A percentile compares a stretch with the other conserved stretches of the same genome.
Conservation (phyloP, 1,140 invertebrate species). For the Leptestheria dahalacensis region DNA sequence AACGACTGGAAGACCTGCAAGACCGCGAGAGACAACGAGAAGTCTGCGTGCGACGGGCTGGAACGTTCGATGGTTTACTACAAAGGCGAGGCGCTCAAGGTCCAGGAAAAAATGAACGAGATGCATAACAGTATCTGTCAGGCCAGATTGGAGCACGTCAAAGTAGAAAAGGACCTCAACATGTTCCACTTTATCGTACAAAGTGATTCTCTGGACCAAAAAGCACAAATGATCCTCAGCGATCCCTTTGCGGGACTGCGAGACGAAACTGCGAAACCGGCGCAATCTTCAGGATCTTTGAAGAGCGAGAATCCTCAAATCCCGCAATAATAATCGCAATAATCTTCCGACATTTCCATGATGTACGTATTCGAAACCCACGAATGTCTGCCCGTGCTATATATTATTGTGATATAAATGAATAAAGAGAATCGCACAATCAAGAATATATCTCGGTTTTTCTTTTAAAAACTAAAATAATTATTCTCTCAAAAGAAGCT, state of each 20-base stretch:
- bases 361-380: too few species aligned
- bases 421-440: too few species aligned
- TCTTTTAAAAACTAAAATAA: background rate
- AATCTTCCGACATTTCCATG: too few species aligned
- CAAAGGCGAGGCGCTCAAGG: background rate
- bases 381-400: too few species aligned
- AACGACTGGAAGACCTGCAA: background rate
- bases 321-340: background rate
- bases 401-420: too few species aligned
- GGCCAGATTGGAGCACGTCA: background rate
- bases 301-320: background rate
- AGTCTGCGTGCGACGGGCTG: background rate
- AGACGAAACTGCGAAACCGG: background rate
- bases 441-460: background rate
- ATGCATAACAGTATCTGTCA: background rate
- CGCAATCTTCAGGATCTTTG: background rate
- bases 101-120: background rate
- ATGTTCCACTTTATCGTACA: background rate
- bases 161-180: background rate
- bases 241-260: background rate
- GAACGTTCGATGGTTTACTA: background rate
- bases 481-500: background rate
- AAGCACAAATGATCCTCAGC: background rate
- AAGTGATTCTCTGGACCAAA: background rate
- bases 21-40: background rate